Evolutionary conservation across 2,113 vertebrate species (phyloP), one percentile per base, ranked within the genome.

Genomic region (Gasterosteus aculeatus): DNA sequence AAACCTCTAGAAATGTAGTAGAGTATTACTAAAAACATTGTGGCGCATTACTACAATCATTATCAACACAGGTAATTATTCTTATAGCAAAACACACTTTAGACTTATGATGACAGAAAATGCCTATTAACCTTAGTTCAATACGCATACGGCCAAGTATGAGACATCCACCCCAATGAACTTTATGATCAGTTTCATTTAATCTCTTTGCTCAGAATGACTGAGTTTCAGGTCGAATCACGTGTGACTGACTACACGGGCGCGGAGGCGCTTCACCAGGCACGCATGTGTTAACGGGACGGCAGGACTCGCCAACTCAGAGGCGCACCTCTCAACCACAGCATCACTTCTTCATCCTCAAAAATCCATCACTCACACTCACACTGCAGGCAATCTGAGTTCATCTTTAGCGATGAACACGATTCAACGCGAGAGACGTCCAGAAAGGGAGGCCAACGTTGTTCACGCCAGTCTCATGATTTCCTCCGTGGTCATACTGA

Each of bases 141-240:
- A 59, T 11, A 53, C 11, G 66, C 33, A 64, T 18, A 22, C 31
- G 8, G 44, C 16, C 2, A 18, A 56, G 66, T 58, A 61, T 38
- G 77, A 81, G 62, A 84, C 70, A 39, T 53, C 3, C 1, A 14
- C 10, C 61, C 46, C 5, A 11, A 26, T 49, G 53, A 19, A 39
- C 19, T 68, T 33, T 7, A 46, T 61, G 3, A 22, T 75, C 46
- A 49, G 86, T 91, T 89, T 90, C 81, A 82, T 85, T 87, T 92
- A 69, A 69, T 74, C 58, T 41, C 41, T 60, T 60, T 35, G 19
- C 66, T 77, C 47, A 16, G 22, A 69, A 87, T 89, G 84, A 88
- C 66, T 86, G 42, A 80, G 75, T 88, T 87, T 90, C 86, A 80
- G 12, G 19, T 84, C 15, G 3, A 49, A 83, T 82, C 70, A 73